Base-by-base conservation (phyloP, 2,113 vertebrate genomes). In the Hydrochoerus hydrochaeris region DNA sequence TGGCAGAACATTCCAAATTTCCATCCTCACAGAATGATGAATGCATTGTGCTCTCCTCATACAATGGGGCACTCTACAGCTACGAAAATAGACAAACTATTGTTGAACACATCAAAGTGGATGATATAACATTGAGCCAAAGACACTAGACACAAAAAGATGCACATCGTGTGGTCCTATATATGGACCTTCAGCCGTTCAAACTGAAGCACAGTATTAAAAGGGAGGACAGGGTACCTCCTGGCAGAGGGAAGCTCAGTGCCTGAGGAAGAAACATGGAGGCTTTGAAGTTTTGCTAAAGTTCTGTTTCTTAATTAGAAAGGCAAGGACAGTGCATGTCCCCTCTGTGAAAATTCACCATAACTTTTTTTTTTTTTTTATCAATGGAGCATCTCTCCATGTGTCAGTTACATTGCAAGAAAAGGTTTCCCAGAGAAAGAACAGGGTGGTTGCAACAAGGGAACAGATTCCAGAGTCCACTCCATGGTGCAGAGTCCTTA, bases 401-500 rank as follows among this genome's bases (percentile, higher is more conserved):
- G 8, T 4, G 3, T 7, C 1, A 4, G 22, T 22, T 5, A 16
- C 9, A n/a, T 9, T 10, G 35, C 32, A 9, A 1, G 3, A 26
- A 35, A 22, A 63, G 35, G 65, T 9, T 46, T 46, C 1, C 17
- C 41, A 30, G 24, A 75, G 62, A 28, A 41, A 16, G 6, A 22
- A 17, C 0, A 17, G 30, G 83, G 35, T 16, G 3, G 5, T 10
- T 41, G 24, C 35, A n/a, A 92, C 8, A 2, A 10, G 35, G 41
- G 4, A 60, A 4, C 14, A 1, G 4, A 65, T 5, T 17, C 71
- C 10, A 6, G 3, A 13, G 0, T 4, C 7, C 12, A 0, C n/a
- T 7, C 0, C 0, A 2, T 22, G 1, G 28, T 8, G 28, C 3
- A 0, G 3, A 11, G 13, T 7, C 17, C 57, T 7, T 35, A 0